Base-by-base conservation (phyloP, 2,113 vertebrate species). In the Oostethus manadensis region DNA sequence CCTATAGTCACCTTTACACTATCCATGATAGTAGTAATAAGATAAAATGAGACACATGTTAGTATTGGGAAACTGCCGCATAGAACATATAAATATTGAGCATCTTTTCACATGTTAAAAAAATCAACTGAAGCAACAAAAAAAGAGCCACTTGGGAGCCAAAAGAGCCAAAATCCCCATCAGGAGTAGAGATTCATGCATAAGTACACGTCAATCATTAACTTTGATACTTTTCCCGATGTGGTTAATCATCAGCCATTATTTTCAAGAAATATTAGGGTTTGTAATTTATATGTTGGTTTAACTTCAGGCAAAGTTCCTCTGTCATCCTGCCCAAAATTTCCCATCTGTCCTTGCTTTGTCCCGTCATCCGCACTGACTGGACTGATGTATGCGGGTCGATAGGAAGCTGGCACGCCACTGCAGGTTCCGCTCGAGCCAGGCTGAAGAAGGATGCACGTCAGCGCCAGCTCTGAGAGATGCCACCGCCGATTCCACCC, bases 361-460 rank as follows among this genome's bases (percentile, higher is more conserved):
- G 56, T 58, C 42, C 9, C 68, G 50, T 51, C 62, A 59, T 77
- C 68, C 74, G 70, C 14, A 40, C 64, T 72, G 67, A 16, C 33
- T 35, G 65, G 60, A 73, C 72, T 73, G 77, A 82, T 78, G 64
- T 65, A 70, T 65, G 81, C 66, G 66, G 70, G 64, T 14, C 65
- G 75, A 80, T 48, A 59, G 80, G 79, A 83, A 82, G 70, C 76
- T 84, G 81, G 77, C 81, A 46, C 47, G 54, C 15, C 68, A 17
- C 67, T 22, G 68, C 56, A 45, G 35, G 1, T 35, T 68, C 70
- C 44, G 51, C 65, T 8, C 48, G 56, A 60, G 77, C 77, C 71
- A 80, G 71, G 44, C 73, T 73, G 77, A 85, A 74, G 70, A 40
- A 33, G 23, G 70, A 77, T 82, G 73, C 79, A 82, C 78, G 79